phyloP scores from a whole-genome alignment of 2,113 vertebrate genomes.

The Saccopteryx bilineata region DNA sequence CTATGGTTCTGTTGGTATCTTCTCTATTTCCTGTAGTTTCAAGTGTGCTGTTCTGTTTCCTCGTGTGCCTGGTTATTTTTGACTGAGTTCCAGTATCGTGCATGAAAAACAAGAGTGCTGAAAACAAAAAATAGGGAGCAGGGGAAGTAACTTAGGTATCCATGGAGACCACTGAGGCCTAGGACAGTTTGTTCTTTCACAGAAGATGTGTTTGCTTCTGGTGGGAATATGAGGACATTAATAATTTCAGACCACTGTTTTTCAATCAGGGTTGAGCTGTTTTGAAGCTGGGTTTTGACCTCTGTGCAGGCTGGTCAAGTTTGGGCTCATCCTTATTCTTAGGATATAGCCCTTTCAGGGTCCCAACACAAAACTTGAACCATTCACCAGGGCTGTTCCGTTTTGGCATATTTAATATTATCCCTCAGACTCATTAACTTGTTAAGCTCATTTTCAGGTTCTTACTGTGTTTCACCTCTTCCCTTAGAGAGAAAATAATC shows the following conservation, averaged over 20 bases:
- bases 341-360: neutral
- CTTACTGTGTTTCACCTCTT: neutral
- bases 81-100: neutral
- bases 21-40: constrained; percentile 33
- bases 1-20: neutral
- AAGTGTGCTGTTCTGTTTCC: neutral
- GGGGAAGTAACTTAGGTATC: too few relatives aligned
- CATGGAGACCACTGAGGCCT: neutral
- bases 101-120: neutral
- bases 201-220: constrained; percentile 27
- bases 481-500: neutral
- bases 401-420: neutral
- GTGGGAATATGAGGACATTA: neutral
- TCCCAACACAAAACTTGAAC: neutral
- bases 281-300: neutral
- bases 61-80: constrained; percentile 12
- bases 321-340: constrained; percentile 1
- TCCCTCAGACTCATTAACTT: neutral
- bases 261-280: neutral
- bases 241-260: neutral
- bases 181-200: neutral
- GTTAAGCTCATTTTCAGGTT: neutral
- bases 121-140: too few relatives aligned
- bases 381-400: neutral
- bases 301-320: neutral